Evolutionary conservation across 2,797 vertebrate genomes (phyloP), one percentile per base, ranked within the genome.

Genomic region (Myiotriccus ornatus): DNA sequence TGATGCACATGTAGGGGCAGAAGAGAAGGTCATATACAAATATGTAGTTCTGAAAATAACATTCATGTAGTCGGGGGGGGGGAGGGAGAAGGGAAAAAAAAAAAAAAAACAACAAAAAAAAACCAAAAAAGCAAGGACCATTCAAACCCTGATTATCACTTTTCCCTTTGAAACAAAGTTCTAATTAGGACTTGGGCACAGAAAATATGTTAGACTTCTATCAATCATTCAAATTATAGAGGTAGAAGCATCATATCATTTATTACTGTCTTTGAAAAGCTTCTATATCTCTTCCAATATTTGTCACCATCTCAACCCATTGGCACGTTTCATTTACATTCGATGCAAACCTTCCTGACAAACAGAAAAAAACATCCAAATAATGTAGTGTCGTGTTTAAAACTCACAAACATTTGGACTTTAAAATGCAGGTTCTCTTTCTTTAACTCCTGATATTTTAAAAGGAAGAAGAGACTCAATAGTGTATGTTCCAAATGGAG

Each of bases 391-490:
- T 80, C 77, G 69, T 50, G 32, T 30, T 90, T 60, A 71, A 96
- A 89, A 87, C 14, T 52, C 16, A 70, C 14, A 86, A 63, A 83
- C 14, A 50, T 53, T 24, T 83, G 47, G n/a, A 43, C 37, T 91
- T 90, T 68, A 85, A 94, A 94, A 89, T 67, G 15, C 24, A 90
- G 8, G n/a, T 60, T 81, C 13, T 79, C 63, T 77, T 84, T 73
- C 71, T 89, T 90, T 78, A 90, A 70, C 30, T 82, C 46, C 15
- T 67, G 41, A 24, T 82, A 22, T 92, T 94, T 93, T 89, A 75
- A 93, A 94, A 91, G 32, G 57, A 78, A 84, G 6, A 18, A 83
- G 55, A 79, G 95, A 79, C 81, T 93, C 50, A 90, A 20, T 24
- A 92, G 24, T 49, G 14, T 73, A 19, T 47, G 57, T 68, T 92